Evolutionary conservation across 2,113 vertebrate species (phyloP), one percentile per base, ranked within the genome.

Genomic region (Pelmatolapia mariae): DNA sequence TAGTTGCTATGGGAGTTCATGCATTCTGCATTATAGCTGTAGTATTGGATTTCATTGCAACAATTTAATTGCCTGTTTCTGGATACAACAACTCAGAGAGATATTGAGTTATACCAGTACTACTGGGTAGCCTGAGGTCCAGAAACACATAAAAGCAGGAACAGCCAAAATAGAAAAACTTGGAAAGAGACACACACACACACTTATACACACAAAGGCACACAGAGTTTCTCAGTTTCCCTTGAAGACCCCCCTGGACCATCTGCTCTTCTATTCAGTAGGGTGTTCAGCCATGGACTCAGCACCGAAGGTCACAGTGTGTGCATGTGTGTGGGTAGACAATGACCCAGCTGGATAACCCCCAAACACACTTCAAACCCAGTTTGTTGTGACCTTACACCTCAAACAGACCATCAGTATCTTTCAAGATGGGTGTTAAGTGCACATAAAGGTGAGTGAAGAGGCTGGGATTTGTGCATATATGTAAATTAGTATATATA

Each of bases 211-310:
- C 61, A 87, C 18, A 88, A 83, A 80, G 43, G 82, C 79, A 80
- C 83, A 90, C 63, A 53, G 66, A 90, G 59, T 89, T 90, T 82
- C 86, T 83, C 54, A 88, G 66, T 92, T 93, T 54, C 92, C 89
- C 94, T 88, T 93, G 90, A 95, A 94, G 89, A 90, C 84, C 83
- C 86, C 89, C 91, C 83, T 94, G 84, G 53, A 91, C 93, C 96
- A 97, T 97, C 95, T 97, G 96, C 86, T 96, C 84, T 87, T 93
- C 85, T 89, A 93, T 95, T 96, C 93, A 96, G 54, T 36, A n/a
- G 63, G 80, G 80, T 88, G 85, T 76, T 81, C 76, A 59, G 89
- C 87, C 83, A 68, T 33, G 79, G 87, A 86, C 89, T 89, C 87
- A 82, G 89, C 89, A 92, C 79, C 8, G 5, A 24, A 91, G 93